phyloP scores from a whole-genome alignment of 1,140 invertebrate genomes.

The Drosophila prosaltans region DNA sequence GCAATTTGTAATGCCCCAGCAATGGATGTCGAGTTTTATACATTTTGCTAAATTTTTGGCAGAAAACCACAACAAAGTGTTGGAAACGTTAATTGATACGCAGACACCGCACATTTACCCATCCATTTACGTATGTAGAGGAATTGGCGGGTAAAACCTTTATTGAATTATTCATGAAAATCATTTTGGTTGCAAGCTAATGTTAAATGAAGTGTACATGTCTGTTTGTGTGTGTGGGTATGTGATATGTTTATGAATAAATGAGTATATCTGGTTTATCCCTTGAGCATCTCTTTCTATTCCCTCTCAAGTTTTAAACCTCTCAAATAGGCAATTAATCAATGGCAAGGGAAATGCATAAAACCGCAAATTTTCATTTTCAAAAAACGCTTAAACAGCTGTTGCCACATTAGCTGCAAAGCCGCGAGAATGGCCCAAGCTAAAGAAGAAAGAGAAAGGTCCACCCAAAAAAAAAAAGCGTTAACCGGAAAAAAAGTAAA shows the following conservation, averaged over 20 bases:
- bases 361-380: conserved; percentile 46
- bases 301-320: not conserved
- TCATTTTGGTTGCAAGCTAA: conserved; percentile 59
- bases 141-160: conserved; percentile 45
- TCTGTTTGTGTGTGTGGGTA: not conserved
- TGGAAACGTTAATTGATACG: conserved; percentile 72
- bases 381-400: conserved; percentile 60
- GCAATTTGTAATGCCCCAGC: conserved; percentile 15
- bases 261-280: not conserved
- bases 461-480: not conserved
- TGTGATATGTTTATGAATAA: not conserved
- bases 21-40: not conserved
- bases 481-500: conserved; percentile 6
- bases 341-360: conserved; percentile 27
- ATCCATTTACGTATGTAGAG: conserved; percentile 22
- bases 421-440: conserved; percentile 18
- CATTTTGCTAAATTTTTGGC: conserved; percentile 6
- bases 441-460: not conserved
- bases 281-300: not conserved
- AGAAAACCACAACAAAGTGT: conserved; percentile 71
- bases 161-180: conserved; percentile 78
- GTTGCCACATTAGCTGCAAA: conserved; percentile 70
- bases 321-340: conserved; percentile 38
- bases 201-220: not conserved
- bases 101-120: conserved; percentile 50